phyloP scores from a whole-genome alignment of 2,113 vertebrate genomes.

The Odobenus rosmarus region DNA sequence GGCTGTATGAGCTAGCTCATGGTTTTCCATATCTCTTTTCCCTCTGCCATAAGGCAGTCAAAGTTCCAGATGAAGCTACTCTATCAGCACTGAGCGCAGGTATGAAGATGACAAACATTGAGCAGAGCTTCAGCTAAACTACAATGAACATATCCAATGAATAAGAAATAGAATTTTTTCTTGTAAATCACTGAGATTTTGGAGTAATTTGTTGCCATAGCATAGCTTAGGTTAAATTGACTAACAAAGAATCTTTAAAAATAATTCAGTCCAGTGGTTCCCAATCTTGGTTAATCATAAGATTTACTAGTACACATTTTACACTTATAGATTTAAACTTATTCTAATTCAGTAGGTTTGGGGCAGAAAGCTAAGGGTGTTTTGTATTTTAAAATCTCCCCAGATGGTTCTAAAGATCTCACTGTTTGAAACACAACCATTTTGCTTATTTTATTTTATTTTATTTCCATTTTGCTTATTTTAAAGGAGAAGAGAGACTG shows the following conservation, averaged over 20 bases:
- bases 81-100: neutral
- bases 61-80: neutral
- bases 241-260: conserved; percentile 10
- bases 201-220: neutral
- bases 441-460: conserved; percentile 51
- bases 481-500: conserved; percentile 41
- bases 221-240: neutral
- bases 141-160: neutral
- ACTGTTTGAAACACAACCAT: neutral
- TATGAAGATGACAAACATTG: neutral
- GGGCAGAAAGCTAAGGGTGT: neutral
- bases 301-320: neutral
- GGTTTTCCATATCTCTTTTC: neutral
- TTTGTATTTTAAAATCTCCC: neutral
- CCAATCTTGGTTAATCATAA: neutral
- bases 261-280: neutral
- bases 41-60: neutral
- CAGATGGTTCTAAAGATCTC: neutral
- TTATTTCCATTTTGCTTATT: conserved; percentile 39
- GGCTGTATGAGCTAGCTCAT: neutral
- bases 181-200: neutral
- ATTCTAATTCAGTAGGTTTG: neutral
- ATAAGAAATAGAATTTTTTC: neutral
- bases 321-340: neutral
- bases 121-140: neutral